Conservation (phyloP, 2,113 vertebrate species). For the Anarrhichthys ocellatus region DNA sequence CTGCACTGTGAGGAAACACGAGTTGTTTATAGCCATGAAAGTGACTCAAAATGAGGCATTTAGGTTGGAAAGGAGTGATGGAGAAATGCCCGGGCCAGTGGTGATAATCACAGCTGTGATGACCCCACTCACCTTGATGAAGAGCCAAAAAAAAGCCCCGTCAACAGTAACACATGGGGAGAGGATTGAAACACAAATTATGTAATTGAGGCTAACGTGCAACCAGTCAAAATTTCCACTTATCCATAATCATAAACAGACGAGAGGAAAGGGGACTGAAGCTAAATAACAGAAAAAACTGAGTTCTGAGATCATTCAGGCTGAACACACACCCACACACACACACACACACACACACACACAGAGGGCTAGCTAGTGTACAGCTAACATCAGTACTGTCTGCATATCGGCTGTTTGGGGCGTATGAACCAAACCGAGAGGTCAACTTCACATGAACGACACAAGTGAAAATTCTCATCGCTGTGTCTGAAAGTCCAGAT, state of each 20-base stretch:
- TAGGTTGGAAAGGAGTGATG: conserved; percentile 48
- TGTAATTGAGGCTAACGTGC: conserved; percentile 5
- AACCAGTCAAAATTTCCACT: neutral
- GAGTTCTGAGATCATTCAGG: neutral
- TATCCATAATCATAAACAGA: neutral
- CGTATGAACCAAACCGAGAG: neutral
- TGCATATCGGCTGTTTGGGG: neutral
- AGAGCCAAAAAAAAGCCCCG: conserved; percentile 32
- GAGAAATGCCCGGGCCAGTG: conserved; percentile 47
- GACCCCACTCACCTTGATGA: conserved; percentile 59
- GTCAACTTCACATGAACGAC: neutral
- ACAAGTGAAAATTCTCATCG: neutral
- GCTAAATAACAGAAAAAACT: too few relatives aligned
- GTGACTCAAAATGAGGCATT: conserved; percentile 46
- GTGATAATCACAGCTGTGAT: conserved; percentile 51
- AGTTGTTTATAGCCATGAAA: conserved; percentile 46
- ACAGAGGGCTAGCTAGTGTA: neutral
- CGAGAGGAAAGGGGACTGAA: neutral
- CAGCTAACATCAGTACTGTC: neutral
- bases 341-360: too few relatives aligned
- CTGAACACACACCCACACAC: neutral
- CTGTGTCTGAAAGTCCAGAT: neutral
- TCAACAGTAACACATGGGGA: conserved; percentile 33
- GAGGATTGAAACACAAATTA: conserved; percentile 26
- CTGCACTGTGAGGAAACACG: conserved; percentile 20